Base-by-base conservation (phyloP, 2,113 vertebrate species). In the Orthonyx spaldingii region DNA sequence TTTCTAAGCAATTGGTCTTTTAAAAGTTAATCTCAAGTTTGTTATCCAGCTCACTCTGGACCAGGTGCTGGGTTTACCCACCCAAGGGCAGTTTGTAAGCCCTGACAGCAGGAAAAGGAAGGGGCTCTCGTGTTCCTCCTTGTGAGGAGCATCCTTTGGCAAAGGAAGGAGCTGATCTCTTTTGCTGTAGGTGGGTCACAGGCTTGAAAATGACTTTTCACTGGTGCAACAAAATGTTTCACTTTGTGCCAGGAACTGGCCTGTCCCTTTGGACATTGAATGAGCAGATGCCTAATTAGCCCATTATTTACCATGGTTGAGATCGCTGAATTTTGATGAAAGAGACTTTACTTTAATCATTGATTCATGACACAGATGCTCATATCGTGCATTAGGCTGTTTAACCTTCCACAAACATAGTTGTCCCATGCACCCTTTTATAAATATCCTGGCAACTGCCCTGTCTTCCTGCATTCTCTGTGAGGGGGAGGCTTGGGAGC, bases 201-300 rank as follows among this genome's bases (percentile, higher is more conserved):
- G 49, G 13, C 44, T 83, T 75, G 59, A 44, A 96, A 97, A 95
- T 61, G 23, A 89, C 89, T 97, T 96, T 96, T 96, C 80, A 83
- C 84, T 96, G 82, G 63, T 94, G 88, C 95, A 97, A 96, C 86
- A 96, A 96, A 97, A 97, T 91, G 92, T 94, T 95, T 95, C 69
- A 65, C 69, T 97, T 92, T 92, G 83, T 95, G 95, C 96, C 97
- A 97, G 95, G 95, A 97, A 87, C 88, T 89, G 94, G 94, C 90
- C 79, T 89, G 96, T 97, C 94, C 97, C 95, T 92, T 90, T 95
- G 95, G 97, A 97, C 93, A 70, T 53, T 83, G 95, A 97, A 96
- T 85, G 94, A 97, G 94, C 97, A 98, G 97, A 97, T 97, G 97
- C 96, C 97, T 98, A 97, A 98, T 98, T 98, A 96, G 95, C 84